Base-by-base conservation (phyloP, 2,888 invertebrate genomes). In the Machimus atricapillus region DNA sequence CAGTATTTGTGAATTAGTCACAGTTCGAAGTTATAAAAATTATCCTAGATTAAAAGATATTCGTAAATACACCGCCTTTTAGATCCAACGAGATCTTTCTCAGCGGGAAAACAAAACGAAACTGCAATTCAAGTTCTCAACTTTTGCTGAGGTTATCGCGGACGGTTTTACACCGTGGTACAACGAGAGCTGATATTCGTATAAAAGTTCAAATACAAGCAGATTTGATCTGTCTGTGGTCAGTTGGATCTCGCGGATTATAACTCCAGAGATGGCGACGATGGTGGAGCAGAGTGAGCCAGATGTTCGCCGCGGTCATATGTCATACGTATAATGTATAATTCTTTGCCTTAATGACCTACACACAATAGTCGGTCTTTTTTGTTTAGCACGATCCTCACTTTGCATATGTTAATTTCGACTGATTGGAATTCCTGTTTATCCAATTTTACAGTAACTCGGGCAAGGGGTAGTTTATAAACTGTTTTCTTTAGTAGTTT, bases 51-150 rank as follows among this genome's bases (percentile, higher is more conserved):
- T 52, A 52, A 52, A 19, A 52, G 66, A 23, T 66, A 66, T 27
- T 23, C 66, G 58, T 5, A 58, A 58, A 52, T 52, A 52, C 6
- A n/a, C n/a, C 74, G 74, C 74, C 74, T 27, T 34, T 34, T 31
- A 27, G 5, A 19, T 78, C 27, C 27, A n/a, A 6, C 23, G 43
- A 79, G 46, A n/a, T 46, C 40, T 43, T 46, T 40, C 56, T 52
- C 74, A 40, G 23, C 78, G 78, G 56, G 46, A 88, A 66, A 88
- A 85, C 87, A 37, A 83, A 77, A 77, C 40, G 81, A 40, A 66
- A 73, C 82, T 82, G 82, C 81, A 76, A 58, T 43, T 79, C 27
- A 56, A 56, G 16, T 34, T 52, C 74, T 58, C 73, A 66, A 66
- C 58, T 27, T 73, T 83, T 66, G 66, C n/a, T 73, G 43, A 81